Percentiles rank a stretch among this genome's conserved stretches.
Conservation (phyloP, 2,888 invertebrate species). For the Drosophila pseudotakahashii region DNA sequence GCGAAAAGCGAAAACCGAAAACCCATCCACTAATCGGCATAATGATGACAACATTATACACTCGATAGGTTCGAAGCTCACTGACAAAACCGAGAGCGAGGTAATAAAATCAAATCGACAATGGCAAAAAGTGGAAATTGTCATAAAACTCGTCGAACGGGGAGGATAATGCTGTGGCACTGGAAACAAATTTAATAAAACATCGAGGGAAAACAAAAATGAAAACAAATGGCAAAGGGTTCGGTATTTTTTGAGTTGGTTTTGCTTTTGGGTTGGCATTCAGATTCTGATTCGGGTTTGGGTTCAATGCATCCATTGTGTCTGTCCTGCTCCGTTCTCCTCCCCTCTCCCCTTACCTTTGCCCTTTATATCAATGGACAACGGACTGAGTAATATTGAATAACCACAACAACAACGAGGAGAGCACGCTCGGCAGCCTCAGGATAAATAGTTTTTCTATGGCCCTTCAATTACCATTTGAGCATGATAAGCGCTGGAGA, state of each 20-base stretch:
- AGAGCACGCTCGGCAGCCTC: slow-evolving; percentile 70
- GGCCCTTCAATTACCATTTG: slow-evolving; percentile 82
- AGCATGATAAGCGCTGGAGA: slow-evolving; percentile 81
- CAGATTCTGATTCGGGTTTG: slow-evolving; percentile 36
- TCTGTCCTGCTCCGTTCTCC: neutral
- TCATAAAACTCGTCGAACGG: slow-evolving; percentile 53
- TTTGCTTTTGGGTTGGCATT: slow-evolving; percentile 6
- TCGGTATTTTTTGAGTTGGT: neutral
- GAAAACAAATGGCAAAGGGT: slow-evolving; percentile 56
- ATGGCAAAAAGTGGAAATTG: slow-evolving; percentile 69
- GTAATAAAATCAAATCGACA: slow-evolving; percentile 70
- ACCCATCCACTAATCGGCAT: slow-evolving; percentile 49
- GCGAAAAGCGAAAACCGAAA: neutral
- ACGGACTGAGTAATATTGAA: slow-evolving; percentile 74
- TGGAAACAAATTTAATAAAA: slow-evolving; percentile 77
- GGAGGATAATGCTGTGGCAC: slow-evolving; percentile 59
- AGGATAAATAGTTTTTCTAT: slow-evolving; percentile 79
- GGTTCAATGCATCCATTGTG: slow-evolving; percentile 55
- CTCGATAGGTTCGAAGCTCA: slow-evolving; percentile 34
- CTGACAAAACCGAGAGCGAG: slow-evolving; percentile 22
- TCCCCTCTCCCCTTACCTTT: neutral
- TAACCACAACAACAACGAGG: slow-evolving; percentile 60
- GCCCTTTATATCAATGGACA: slow-evolving; percentile 26
- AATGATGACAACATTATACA: slow-evolving; percentile 60
- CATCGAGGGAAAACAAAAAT: slow-evolving; percentile 21